Conservation (phyloP, 37 sponge, comb jelly and placozoan species). For the Hexactinellida sp. region DNA sequence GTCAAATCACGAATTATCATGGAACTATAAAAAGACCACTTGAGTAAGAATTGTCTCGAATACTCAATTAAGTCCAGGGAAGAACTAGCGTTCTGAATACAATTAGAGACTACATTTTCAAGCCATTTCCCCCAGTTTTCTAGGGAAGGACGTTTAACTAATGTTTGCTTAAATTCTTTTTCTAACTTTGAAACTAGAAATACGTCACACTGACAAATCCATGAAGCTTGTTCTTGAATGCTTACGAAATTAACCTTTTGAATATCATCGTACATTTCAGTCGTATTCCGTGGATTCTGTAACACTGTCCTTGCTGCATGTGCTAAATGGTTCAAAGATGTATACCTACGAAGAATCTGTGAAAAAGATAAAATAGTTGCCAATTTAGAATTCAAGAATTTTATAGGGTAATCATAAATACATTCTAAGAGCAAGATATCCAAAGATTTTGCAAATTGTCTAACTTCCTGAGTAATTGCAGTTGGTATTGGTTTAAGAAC, state of each 20-base stretch:
- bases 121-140: constrained; percentile 95
- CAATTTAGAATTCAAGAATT: constrained; percentile 62
- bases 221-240: constrained; percentile 98
- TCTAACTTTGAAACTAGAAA: constrained; percentile 59
- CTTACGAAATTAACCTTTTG: constrained; percentile 92
- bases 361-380: constrained; percentile 80
- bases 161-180: constrained; percentile 79
- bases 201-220: constrained; percentile 99
- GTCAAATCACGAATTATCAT: constrained; percentile 98
- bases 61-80: constrained; percentile 52
- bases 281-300: constrained; percentile 83
- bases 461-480: constrained; percentile 82
- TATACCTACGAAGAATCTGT: constrained; percentile 94
- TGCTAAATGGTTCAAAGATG: constrained; percentile 95
- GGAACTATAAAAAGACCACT: constrained; percentile 89
- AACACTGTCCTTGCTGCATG: constrained; percentile 97
- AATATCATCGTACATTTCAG: constrained; percentile 86
- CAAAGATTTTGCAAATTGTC: constrained; percentile 95
- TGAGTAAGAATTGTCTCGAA: constrained; percentile 86
- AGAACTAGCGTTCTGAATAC: constrained; percentile 47
- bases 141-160: constrained; percentile 40
- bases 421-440: constrained; percentile 59
- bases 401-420: constrained; percentile 52
- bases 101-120: constrained; percentile 61
- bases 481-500: constrained; percentile 92